Percentiles rank a stretch among this genome's conserved stretches.
Evolutionary conservation across 2,797 vertebrate species (phyloP).

Genomic region (Buphagus erythrorhynchus): DNA sequence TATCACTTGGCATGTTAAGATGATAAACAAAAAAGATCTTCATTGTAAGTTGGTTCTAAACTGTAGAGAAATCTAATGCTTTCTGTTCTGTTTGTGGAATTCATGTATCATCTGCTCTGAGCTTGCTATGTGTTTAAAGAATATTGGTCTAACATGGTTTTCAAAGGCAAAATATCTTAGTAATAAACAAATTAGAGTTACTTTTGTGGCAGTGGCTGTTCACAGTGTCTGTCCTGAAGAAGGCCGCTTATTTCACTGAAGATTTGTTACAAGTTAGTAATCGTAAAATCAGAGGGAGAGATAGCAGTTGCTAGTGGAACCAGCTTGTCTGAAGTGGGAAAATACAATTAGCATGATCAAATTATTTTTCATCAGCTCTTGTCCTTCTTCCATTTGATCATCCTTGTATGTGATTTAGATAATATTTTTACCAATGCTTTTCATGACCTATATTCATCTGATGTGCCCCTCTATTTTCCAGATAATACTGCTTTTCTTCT

Average conservation of each 20-base stretch:
- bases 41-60: neutral
- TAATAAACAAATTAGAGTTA: neutral
- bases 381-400: neutral
- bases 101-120: neutral
- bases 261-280: neutral
- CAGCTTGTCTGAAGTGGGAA: neutral
- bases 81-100: neutral
- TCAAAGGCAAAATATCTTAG: neutral
- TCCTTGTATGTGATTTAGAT: neutral
- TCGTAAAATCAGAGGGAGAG: neutral
- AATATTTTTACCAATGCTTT: neutral
- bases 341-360: rapidly evolving
- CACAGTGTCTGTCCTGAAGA: neutral
- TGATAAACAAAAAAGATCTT: neutral
- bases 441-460: neutral
- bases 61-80: neutral
- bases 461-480: neutral
- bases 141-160: neutral
- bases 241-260: neutral
- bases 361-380: neutral
- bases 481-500: neutral
- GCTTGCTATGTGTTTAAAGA: neutral
- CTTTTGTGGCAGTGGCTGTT: neutral
- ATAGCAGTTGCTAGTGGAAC: neutral
- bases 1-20: neutral